Base-by-base conservation (phyloP, 2,888 invertebrate genomes). In the Rapana venosa region DNA sequence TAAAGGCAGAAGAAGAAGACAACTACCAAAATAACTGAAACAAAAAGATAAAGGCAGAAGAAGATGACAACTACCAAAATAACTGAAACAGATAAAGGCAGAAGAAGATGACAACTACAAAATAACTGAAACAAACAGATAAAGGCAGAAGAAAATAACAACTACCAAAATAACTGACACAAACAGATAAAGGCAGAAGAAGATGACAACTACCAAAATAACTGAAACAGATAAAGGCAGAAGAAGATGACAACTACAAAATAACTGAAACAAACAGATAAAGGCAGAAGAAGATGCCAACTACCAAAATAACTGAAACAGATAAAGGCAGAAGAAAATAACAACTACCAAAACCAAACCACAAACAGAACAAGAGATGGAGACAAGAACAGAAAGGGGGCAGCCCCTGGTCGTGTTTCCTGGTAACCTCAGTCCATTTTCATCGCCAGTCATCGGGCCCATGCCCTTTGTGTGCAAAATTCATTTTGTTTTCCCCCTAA, bases 341-440 rank as follows among this genome's bases (percentile, higher is more conserved):
- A 11, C 26, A 5, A 11, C 61, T 61, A 47, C 47, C 47, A 47
- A 47, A 47, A 47, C 2, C 2, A 47, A 26, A 6, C 66, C 4
- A 66, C 66, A 66, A 66, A 77, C n/a, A 47, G 8, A 47, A 47
- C 8, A 47, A 47, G n/a, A 77, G 30, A 30, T n/a, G n/a, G n/a
- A 77, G 30, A 15, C 2, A 83, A 15, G 13, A 77, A 58, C 85
- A 30, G 22, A 36, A 86, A 32, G 83, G 87, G 66, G 77, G 70
- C 83, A 83, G 26, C 17, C 32, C 87, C 87, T 70, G 87, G 85
- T 74, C 85, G 84, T 74, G 74, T 84, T 89, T 85, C 36, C 85
- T 84, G 84, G 85, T n/a, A 89, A 84, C 85, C 89, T 35, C 70
- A 56, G 84, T 89, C 89, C 89, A 32, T 13, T 35, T 22, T 89